Evolutionary conservation across 1,140 invertebrate species (phyloP), one percentile per base, ranked within the genome.

Genomic region (Onthophagus taurus): DNA sequence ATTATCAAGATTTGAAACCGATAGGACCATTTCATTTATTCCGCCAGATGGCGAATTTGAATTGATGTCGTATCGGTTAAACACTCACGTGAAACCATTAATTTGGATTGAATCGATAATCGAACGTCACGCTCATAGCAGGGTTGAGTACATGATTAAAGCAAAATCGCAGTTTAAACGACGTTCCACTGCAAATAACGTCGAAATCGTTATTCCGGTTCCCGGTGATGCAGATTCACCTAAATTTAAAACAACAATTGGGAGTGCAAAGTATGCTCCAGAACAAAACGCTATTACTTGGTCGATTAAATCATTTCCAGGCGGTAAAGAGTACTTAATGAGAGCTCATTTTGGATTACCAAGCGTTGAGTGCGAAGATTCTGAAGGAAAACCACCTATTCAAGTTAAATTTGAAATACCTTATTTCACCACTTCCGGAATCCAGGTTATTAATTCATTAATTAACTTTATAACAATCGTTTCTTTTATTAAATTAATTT

Each of bases 21-120:
- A 99, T 62, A 77, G 96, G 26, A 97, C 94, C 0, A 99, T 99
- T 51, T 97, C 92, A 0, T 99, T 99, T 57, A 97, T 98, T 60
- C 97, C 96, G 30, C 97, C 96, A 0, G 97, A 99, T 74, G 97
- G 97, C 17, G 97, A 99, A 65, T 99, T 99, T 75, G 97, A 99
- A 65, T 69, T 99, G n/a, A 99, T 99, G 97, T 97, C 94, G 0
- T 99, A 99, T 67, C 77, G 96, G 37, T 69, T 99, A 3, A 97
- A 94, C 60, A 97, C 94, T 4, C 92, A 97, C 67, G 93, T 90
- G 62, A 99, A 99, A 62, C 97, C 97, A 1, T 65, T 99, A 17
- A 98, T 99, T 60, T 99, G 96, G 97, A 97, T 99, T 50, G 97
- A 99, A 65, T 97, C 94, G 17, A 94, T 98, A 1, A 99, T 99